Conservation (phyloP, 2,797 vertebrate genomes). For the Sebastes ruberrimus region DNA sequence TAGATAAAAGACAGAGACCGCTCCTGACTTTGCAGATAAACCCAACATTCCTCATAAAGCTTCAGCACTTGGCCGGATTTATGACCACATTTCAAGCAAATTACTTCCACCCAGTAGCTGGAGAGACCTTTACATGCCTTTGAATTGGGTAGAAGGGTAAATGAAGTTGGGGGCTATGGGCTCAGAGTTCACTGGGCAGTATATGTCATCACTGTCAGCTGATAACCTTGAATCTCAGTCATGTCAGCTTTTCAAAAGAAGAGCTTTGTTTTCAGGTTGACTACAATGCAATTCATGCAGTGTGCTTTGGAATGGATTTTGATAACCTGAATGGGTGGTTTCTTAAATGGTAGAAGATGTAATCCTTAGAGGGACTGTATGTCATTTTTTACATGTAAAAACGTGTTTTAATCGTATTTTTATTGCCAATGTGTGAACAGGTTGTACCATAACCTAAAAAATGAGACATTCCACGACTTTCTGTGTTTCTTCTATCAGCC, state of each 20-base stretch:
- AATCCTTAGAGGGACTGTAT: neutral
- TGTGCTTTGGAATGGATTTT: neutral
- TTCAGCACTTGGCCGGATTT: slow-evolving; percentile 42
- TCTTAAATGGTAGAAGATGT: neutral
- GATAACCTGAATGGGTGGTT: neutral
- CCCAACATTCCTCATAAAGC: slow-evolving; percentile 47
- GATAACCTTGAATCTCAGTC: slow-evolving; percentile 28
- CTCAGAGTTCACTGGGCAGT: slow-evolving; percentile 33
- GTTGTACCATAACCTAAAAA: no score
- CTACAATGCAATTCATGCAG: neutral
- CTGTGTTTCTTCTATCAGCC: no score
- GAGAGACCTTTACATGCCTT: slow-evolving; percentile 49
- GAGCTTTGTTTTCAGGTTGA: neutral
- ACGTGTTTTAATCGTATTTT: no score
- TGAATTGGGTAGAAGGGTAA: slow-evolving; percentile 33
- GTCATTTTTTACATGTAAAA: no score
- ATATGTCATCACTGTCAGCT: slow-evolving; percentile 1
- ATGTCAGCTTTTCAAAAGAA: slow-evolving; percentile 3
- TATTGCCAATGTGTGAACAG: no score
- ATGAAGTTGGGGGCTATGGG: slow-evolving; percentile 26
- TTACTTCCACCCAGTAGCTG: slow-evolving; percentile 42
- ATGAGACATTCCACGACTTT: no score
- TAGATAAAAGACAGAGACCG: slow-evolving; percentile 22
- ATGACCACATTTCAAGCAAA: slow-evolving; percentile 52
- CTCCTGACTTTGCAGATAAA: slow-evolving; percentile 42